These are phyloP conservation scores for Craniophora ligustri DNA, from an alignment of 2,888 invertebrate genomes.

Conservation along the genomic window DNA sequence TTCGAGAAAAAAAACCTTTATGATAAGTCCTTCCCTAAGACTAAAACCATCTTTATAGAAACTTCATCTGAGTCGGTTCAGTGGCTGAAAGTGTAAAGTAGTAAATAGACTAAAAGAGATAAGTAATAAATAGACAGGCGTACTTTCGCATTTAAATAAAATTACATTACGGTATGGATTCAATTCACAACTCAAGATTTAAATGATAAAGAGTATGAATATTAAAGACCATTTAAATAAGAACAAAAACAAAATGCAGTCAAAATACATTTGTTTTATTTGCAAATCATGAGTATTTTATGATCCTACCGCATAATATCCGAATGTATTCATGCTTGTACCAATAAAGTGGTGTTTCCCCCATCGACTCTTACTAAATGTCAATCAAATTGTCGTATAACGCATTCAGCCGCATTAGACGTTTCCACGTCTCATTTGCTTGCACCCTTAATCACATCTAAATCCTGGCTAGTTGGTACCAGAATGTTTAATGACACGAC, in stretches of 20 bases:
- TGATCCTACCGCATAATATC: conserved; percentile 21
- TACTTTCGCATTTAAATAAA: too few relatives aligned
- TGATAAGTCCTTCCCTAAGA: too few relatives aligned
- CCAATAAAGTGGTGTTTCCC: conserved; percentile 26
- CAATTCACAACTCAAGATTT: too few relatives aligned
- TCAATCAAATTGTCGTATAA: conserved; percentile 50
- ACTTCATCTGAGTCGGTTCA: too few relatives aligned
- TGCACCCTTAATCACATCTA: conserved; percentile 40
- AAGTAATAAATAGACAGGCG: too few relatives aligned
- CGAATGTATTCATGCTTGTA: conserved; percentile 17
- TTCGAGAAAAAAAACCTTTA: too few relatives aligned
- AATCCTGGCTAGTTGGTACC: conserved; percentile 17
- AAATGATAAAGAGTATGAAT: too few relatives aligned
- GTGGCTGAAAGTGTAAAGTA: too few relatives aligned
- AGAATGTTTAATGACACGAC: conserved; percentile 71
- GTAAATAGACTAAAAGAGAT: too few relatives aligned
- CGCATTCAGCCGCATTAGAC: conserved; percentile 19
- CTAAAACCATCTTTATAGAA: too few relatives aligned
- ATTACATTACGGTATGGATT: too few relatives aligned
- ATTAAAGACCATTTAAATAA: too few relatives aligned
- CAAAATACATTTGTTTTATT: conserved; percentile 21
- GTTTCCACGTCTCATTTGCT: conserved; percentile 28
- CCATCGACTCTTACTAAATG: conserved; percentile 4
- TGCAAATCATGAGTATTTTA: conserved; percentile 26
- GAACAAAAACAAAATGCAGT: conserved; percentile 1